Conservation (phyloP, 2,797 vertebrate genomes). For the Natrix natrix region DNA sequence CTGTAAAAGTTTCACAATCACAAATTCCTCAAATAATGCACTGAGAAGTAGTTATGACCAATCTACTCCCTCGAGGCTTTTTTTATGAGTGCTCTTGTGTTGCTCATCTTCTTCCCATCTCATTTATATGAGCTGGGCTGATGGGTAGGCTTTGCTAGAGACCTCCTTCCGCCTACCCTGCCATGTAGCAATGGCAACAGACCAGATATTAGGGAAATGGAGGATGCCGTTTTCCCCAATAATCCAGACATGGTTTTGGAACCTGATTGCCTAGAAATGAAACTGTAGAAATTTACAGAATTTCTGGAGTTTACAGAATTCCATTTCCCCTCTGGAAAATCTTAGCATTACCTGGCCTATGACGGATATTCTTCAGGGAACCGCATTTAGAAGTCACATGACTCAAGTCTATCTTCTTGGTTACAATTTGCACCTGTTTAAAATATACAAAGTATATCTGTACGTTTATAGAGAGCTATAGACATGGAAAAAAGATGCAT, state of each 20-base stretch:
- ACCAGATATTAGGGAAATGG: neutral
- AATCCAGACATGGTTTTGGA: neutral
- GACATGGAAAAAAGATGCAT: neutral
- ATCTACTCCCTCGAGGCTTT: neutral
- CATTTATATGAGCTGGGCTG: neutral
- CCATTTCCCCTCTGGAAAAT: neutral
- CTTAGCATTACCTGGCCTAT: constrained; percentile 83
- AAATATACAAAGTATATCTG: constrained; percentile 30
- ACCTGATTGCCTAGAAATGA: neutral
- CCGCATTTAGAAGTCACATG: constrained; percentile 92
- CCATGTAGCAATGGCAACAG: neutral
- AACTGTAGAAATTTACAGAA: neutral
- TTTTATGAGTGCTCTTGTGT: neutral
- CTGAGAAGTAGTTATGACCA: too few relatives aligned
- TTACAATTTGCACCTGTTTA: constrained; percentile 87
- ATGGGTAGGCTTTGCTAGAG: neutral
- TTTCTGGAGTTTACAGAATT: neutral
- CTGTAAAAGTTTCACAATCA: neutral
- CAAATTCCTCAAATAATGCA: neutral
- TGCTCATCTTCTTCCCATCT: neutral
- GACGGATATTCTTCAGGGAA: constrained; percentile 90
- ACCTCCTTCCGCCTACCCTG: neutral
- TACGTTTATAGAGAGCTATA: neutral
- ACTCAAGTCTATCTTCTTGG: constrained; percentile 93
- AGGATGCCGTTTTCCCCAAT: neutral